Evolutionary conservation across 2,797 vertebrate genomes (phyloP).

Genomic region (Bovichtus diacanthus): DNA sequence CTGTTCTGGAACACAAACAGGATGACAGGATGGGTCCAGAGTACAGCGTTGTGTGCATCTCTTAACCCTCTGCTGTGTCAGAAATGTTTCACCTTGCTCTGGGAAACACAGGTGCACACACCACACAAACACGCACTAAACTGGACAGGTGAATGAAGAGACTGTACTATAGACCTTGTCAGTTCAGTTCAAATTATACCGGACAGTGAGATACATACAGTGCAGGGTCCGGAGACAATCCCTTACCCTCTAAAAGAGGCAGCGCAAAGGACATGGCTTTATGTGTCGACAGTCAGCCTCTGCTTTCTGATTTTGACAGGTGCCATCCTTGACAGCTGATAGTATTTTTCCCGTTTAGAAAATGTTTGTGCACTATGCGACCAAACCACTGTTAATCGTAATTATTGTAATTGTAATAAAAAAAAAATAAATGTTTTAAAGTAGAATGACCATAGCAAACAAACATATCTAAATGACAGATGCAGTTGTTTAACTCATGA

Average conservation of each 20-base stretch:
- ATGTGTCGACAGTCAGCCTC: constrained; percentile 36
- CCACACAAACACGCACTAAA: constrained; percentile 59
- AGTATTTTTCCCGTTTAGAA: constrained; percentile 1
- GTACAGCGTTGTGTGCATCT: constrained; percentile 48
- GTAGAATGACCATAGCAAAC: neutral
- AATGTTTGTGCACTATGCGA: neutral
- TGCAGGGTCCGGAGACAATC: constrained; percentile 64
- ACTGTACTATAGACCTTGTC: constrained; percentile 70
- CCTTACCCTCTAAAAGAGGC: constrained; percentile 59
- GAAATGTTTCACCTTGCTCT: constrained; percentile 79
- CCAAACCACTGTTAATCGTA: neutral
- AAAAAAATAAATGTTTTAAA: neutral
- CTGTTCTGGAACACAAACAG: constrained; percentile 57
- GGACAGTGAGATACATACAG: constrained; percentile 72
- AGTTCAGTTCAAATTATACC: constrained; percentile 71
- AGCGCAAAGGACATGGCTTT: constrained; percentile 53
- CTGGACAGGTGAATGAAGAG: constrained; percentile 71
- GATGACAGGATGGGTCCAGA: constrained; percentile 36
- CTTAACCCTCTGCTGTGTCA: constrained; percentile 76
- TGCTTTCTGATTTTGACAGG: constrained; percentile 47
- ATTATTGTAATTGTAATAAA: neutral
- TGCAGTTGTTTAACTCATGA: neutral
- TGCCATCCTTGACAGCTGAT: constrained; percentile 47
- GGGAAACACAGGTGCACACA: constrained; percentile 35
- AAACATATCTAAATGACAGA: neutral